These are phyloP conservation scores for Hypotaenidia okinawae DNA, from an alignment of 2,797 vertebrate genomes.

Conservation along the genomic window DNA sequence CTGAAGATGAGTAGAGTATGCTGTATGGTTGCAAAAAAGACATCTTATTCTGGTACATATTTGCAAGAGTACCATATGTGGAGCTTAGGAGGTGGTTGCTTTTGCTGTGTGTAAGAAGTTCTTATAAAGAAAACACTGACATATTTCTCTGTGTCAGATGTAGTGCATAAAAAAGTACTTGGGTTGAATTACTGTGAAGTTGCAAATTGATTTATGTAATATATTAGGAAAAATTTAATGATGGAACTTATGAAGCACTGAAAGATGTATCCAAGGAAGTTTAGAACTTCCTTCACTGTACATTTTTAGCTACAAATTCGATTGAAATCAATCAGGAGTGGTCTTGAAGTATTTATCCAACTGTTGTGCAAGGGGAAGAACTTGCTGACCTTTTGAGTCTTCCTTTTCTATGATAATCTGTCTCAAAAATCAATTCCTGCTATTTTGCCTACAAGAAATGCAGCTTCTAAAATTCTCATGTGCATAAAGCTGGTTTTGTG, in stretches of 20 bases:
- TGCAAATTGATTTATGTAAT: conserved; percentile 26
- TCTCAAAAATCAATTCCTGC: conserved; percentile 35
- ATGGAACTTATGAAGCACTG: background rate
- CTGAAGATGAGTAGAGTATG: background rate
- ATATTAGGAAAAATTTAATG: conserved; percentile 3
- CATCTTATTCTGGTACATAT: background rate
- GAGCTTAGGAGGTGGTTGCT: background rate
- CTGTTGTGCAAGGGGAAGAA: conserved; percentile 36
- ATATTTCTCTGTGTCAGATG: background rate
- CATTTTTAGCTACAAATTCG: conserved; percentile 49
- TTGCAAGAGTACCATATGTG: background rate
- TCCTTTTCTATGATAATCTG: conserved; percentile 31
- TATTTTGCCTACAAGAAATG: conserved; percentile 22
- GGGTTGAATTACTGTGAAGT: background rate
- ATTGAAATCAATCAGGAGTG: conserved; percentile 23
- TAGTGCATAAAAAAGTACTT: conserved; percentile 13
- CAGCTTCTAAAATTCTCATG: background rate
- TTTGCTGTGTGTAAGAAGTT: background rate
- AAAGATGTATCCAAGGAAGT: background rate
- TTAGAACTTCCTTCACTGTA: conserved; percentile 43
- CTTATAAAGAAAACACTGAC: background rate
- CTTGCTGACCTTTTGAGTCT: conserved; percentile 49
- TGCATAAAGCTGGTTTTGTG: background rate
- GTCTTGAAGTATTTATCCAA: conserved; percentile 60
- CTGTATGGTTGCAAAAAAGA: background rate